phyloP scores from a whole-genome alignment of 1,140 invertebrate species.

The Calliphora vicina region DNA sequence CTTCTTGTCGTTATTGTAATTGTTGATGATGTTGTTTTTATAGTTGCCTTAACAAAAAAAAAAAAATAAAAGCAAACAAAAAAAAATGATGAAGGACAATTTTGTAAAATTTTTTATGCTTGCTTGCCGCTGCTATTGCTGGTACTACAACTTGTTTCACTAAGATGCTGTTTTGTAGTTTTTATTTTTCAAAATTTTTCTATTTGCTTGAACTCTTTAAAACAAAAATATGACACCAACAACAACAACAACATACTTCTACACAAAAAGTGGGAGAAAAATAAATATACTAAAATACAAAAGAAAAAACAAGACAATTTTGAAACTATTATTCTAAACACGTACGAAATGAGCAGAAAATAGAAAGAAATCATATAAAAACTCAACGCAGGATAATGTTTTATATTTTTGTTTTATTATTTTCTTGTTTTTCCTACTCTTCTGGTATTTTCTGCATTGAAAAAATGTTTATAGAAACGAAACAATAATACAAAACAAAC shows the following conservation, averaged over 20 bases:
- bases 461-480: neutral
- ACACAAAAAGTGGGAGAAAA: neutral
- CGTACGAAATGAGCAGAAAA: constrained; percentile 9
- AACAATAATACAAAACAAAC: no score
- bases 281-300: neutral
- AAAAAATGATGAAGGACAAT: neutral
- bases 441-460: neutral
- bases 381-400: neutral
- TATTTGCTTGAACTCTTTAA: constrained; percentile 18
- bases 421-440: no score
- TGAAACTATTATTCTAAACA: constrained; percentile 32
- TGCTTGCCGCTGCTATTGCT: neutral
- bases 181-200: neutral
- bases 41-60: neutral
- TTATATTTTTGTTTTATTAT: neutral
- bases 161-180: neutral
- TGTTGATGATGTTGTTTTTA: neutral
- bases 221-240: constrained; percentile 32
- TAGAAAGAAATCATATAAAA: neutral
- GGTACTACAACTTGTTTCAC: neutral
- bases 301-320: neutral
- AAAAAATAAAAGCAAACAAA: neutral
- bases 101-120: neutral
- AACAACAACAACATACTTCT: neutral
- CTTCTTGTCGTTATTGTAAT: neutral